Base-by-base conservation (phyloP, 2,888 invertebrate genomes). In the Nomada lathburiana region DNA sequence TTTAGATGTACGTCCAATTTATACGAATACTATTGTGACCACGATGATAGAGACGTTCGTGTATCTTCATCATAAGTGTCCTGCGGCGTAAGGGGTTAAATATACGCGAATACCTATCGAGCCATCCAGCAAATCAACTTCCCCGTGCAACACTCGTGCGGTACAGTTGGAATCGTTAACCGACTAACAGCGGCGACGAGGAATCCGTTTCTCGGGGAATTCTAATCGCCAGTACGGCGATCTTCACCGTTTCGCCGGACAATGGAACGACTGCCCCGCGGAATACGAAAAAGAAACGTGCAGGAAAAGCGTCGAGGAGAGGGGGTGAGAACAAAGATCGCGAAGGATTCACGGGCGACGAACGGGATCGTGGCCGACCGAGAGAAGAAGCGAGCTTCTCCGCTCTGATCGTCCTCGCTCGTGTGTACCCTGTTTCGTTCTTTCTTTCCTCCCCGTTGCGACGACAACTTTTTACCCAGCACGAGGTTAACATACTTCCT, bases 401-500 rank as follows among this genome's bases (percentile, higher is more conserved):
- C 64, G 26, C 76, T 60, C 47, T 11, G 62, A 20, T 53, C 44
- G 36, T 63, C 63, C 65, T 47, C 80, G 69, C 57, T 73, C 68
- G 62, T 64, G 59, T 29, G 47, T 76, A 59, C 69, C 62, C 77
- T 29, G 50, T 52, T 62, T 70, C 60, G 44, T 57, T 47, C 74
- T 77, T 87, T 78, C 82, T 63, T 79, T 74, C 73, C 73, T 60
- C 70, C 75, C 57, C 65, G 75, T 63, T n/a, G 77, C 73, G 72
- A 80, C 80, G 85, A 88, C 89, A 83, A 89, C 88, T 91, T 91
- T 90, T 91, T 91, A 70, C 78, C 64, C 71, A 59, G 62, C 79
- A 85, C 88, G 80, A 84, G 86, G 81, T 81, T 86, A 85, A 87
- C 89, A 89, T 89, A 91, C 90, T 89, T 89, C 88, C 90, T 91